Evolutionary conservation across 1,140 invertebrate genomes (phyloP), one percentile per base, ranked within the genome.

Genomic region (Diorhabda elongata): DNA sequence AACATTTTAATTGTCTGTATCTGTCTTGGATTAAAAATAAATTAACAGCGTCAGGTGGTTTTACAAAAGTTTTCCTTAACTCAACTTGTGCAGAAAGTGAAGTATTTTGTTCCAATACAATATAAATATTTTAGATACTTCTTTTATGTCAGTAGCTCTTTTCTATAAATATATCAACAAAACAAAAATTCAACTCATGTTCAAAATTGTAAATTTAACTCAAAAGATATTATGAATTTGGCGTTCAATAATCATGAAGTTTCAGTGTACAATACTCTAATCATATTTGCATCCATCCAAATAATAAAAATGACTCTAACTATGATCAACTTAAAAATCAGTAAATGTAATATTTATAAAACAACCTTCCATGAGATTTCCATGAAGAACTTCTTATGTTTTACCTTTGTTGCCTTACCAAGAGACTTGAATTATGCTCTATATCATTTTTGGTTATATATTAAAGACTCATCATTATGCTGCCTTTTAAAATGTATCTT

Each of bases 381-480:
- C 65, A 44, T 67, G 65, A 60, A 67, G 65, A 60, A 45, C 44
- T 58, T 26, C 42, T 61, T 61, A 56, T 58, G 42, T 59, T 60
- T 60, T 67, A 44, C 42, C 58, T 57, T 65, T 65, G 26, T 56
- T 65, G 52, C 64, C 64, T 65, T 65, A 65, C 64, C 64, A 41
- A 11, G 3, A 45, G 8, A 6, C 9, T 41, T 26, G 26, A 61
- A 61, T 11, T n/a, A 64, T 45, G 26, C 41, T 64, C 43, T 56
- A 47, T 58, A 42, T 42, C 4, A 42, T 65, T 26, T 65, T 47
- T 57, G 42, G 56, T 57, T 44, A 44, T 5, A 62, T 44, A n/a
- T 44, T 66, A 66, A 60, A 67, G 26, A 68, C 60, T 68, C 67
- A 68, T 68, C 67, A 68, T 61, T 42, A 68, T 68, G 67, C 67